These are phyloP conservation scores for Pseudotriccus pelzelni DNA, from an alignment of 2,797 vertebrate species.

Conservation along the genomic window DNA sequence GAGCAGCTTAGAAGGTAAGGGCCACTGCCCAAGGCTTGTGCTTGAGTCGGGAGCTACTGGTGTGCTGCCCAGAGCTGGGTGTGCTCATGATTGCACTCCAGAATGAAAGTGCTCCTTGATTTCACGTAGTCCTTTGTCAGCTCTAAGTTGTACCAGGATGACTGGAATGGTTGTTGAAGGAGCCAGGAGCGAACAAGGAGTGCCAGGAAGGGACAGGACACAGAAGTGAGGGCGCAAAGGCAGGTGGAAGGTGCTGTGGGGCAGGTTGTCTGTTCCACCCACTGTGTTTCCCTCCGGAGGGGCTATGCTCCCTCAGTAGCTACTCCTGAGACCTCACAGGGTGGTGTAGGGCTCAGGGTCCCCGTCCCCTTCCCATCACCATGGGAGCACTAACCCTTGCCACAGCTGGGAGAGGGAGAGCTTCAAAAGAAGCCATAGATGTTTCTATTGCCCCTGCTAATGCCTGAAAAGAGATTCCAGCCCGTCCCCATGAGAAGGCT, in stretches of 20 bases:
- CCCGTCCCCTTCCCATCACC: not conserved
- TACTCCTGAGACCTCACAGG: not conserved
- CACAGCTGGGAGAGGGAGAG: not conserved
- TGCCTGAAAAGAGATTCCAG: not conserved
- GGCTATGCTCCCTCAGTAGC: not conserved
- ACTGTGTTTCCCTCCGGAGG: accelerated
- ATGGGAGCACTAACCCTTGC: not conserved
- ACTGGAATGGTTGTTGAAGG: not conserved
- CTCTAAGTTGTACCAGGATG: not conserved
- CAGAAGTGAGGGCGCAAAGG: not conserved
- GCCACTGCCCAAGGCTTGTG: not conserved
- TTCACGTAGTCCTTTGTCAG: accelerated
- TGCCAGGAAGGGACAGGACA: accelerated
- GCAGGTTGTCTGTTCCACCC: not conserved
- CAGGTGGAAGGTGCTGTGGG: not conserved
- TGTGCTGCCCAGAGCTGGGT: not conserved
- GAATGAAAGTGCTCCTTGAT: not conserved
- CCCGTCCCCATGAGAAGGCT: accelerated
- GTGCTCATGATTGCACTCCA: not conserved
- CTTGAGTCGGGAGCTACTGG: not conserved
- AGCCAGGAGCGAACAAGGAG: not conserved
- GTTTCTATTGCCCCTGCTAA: not conserved
- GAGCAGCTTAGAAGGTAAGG: not conserved
- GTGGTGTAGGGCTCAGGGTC: not conserved
- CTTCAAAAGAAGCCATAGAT: not conserved